A percentile compares a stretch with the other conserved stretches of the same genome.
Conservation (phyloP, 1,140 invertebrate genomes). For the Psilanteris sp. region DNA sequence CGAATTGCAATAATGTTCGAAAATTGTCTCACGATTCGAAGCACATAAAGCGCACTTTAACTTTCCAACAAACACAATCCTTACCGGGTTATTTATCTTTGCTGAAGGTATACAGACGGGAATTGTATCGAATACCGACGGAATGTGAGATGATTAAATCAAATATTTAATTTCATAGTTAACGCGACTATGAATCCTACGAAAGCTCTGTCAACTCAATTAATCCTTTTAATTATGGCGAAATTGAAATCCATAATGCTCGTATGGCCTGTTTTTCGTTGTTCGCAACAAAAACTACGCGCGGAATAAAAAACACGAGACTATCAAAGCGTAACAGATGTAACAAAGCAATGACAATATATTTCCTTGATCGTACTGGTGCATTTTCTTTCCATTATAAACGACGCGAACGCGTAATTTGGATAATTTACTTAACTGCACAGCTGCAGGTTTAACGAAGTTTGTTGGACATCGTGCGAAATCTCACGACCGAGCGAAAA, state of each 20-base stretch:
- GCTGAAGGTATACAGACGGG: not conserved
- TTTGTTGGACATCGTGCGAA: slow-evolving; percentile 18
- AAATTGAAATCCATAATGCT: slow-evolving; percentile 14
- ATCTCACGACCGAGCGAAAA: slow-evolving; percentile 28
- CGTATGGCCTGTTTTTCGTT: not conserved
- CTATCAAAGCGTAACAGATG: slow-evolving; percentile 28
- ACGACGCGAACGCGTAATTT: slow-evolving; percentile 42
- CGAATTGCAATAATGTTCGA: slow-evolving; percentile 1
- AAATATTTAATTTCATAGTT: slow-evolving; percentile 37
- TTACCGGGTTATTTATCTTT: slow-evolving; percentile 30
- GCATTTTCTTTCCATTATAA: slow-evolving; percentile 39
- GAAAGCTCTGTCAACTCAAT: slow-evolving; percentile 14
- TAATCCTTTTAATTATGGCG: slow-evolving; percentile 11
- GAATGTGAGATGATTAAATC: slow-evolving; percentile 24
- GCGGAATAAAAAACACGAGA: not conserved
- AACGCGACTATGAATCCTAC: not conserved
- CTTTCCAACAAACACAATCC: slow-evolving; percentile 14
- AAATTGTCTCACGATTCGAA: slow-evolving; percentile 8
- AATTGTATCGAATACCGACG: slow-evolving; percentile 11
- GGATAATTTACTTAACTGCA: slow-evolving; percentile 53
- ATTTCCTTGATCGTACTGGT: slow-evolving; percentile 35
- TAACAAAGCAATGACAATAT: slow-evolving; percentile 38
- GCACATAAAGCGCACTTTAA: slow-evolving; percentile 8
- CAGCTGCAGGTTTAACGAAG: slow-evolving; percentile 44
- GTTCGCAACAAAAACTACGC: slow-evolving; percentile 4